phyloP scores from a whole-genome alignment of 2,888 invertebrate genomes.

The Drosophila macrospina region DNA sequence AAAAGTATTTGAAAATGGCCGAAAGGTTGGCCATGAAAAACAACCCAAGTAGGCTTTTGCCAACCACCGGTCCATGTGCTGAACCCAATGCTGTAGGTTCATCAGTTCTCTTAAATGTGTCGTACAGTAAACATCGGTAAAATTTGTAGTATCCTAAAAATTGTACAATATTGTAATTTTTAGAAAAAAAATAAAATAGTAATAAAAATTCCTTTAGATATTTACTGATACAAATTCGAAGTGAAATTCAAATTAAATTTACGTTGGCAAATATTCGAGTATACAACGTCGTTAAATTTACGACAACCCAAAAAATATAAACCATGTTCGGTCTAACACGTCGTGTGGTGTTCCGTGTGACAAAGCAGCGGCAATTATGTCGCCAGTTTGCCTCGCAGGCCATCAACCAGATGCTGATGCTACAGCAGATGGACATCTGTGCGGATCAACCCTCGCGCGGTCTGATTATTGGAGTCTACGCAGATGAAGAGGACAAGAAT shows the following conservation, averaged over 20 bases:
- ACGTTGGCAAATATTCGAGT: neutral
- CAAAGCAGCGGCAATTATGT: constrained; percentile 10
- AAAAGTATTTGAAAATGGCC: neutral
- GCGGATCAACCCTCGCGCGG: constrained; percentile 85
- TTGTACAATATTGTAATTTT: constrained; percentile 26
- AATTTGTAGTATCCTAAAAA: constrained; percentile 54
- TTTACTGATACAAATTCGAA: constrained; percentile 15
- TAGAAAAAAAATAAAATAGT: neutral
- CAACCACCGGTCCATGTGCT: neutral
- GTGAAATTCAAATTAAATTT: constrained; percentile 6
- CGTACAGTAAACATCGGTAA: constrained; percentile 53
- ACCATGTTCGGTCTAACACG: constrained; percentile 71
- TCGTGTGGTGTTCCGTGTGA: constrained; percentile 35
- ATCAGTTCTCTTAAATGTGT: constrained; percentile 53
- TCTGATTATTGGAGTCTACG: constrained; percentile 88
- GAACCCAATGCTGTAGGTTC: no score
- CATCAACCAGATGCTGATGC: constrained; percentile 80
- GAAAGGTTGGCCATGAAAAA: constrained; percentile 19
- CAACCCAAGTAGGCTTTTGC: constrained; percentile 27
- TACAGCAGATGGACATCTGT: constrained; percentile 83
- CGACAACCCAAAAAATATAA: neutral
- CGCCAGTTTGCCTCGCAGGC: constrained; percentile 79
- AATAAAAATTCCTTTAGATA: neutral
- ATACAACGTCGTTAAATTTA: neutral
- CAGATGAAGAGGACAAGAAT: constrained; percentile 86